Evolutionary conservation across 2,797 vertebrate species (phyloP).

Genomic region (Pipistrellus kuhlii): DNA sequence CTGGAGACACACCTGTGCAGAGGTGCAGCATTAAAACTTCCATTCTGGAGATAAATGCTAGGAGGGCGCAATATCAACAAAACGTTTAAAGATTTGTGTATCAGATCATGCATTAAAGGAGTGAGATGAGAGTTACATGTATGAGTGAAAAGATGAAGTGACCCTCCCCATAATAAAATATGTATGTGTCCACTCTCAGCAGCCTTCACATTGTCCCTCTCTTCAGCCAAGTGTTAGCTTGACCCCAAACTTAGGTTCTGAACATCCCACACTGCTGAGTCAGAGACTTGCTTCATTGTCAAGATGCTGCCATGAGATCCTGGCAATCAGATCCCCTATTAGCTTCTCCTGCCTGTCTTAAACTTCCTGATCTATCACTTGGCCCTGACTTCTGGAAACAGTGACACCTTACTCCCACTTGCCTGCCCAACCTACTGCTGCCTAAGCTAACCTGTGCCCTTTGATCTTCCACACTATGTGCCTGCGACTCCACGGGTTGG

Average conservation of each 20-base stretch:
- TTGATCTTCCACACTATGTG: background rate
- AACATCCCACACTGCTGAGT: constrained; percentile 53
- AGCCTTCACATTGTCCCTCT: background rate
- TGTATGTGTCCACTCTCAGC: background rate
- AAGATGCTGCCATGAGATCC: constrained; percentile 62
- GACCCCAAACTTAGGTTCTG: constrained; percentile 42
- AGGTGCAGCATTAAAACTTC: constrained; percentile 55
- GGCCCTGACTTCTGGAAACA: constrained; percentile 73
- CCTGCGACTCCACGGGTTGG: background rate
- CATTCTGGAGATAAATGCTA: constrained; percentile 54
- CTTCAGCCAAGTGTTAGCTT: constrained; percentile 37
- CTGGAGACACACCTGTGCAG: constrained; percentile 48
- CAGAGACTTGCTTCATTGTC: constrained; percentile 67
- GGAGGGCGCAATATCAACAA: background rate
- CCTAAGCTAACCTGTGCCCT: background rate
- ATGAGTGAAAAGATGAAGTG: background rate
- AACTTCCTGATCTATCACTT: constrained; percentile 76
- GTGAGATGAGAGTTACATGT: background rate
- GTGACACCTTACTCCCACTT: constrained; percentile 36
- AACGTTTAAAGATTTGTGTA: background rate
- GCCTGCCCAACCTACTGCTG: constrained; percentile 37
- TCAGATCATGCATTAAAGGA: background rate
- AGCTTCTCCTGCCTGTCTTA: constrained; percentile 58
- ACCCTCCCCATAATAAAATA: background rate
- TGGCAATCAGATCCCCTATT: constrained; percentile 58